Evolutionary conservation across 2,797 vertebrate species (phyloP), one percentile per base, ranked within the genome.

Genomic region (Anolis apletophallus): DNA sequence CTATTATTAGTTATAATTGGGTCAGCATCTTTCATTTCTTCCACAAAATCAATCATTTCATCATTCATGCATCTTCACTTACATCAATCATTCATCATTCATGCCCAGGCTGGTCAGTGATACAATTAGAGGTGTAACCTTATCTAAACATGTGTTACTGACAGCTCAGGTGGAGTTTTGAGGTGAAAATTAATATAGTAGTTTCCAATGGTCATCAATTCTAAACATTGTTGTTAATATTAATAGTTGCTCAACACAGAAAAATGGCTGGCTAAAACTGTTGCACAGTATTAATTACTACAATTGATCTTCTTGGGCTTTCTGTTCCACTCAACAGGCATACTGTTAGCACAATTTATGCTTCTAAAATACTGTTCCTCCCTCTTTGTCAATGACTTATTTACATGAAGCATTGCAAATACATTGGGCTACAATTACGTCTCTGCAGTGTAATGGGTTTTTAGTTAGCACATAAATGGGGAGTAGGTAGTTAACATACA

Each of bases 231-330:
- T 1, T 57, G 80, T 68, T 91, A 90, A 80, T 85, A 59, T 59
- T 59, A 59, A 61, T 23, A 61, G 3, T 55, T 82, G 12, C 29
- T 86, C 12, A 75, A 5, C 77, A 80, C 80, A 67, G 46, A 72
- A 71, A 29, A 71, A 34, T 77, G 64, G 32, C 40, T 76, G 55
- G 32, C 21, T 69, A 80, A 81, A 90, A 86, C 5, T 76, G 13
- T 72, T 54, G 86, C 77, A 72, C 19, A 73, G 29, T 72, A 85
- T 88, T 91, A 86, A 88, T 81, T 71, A 81, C 26, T 76, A 83
- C 52, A 85, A 76, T 76, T 85, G 72, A 88, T 90, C 61, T 88
- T 83, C 80, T 76, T 69, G 21, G 6, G 8, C 17, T 86, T 50
- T 87, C 11, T 1, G 3, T 86, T 89, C 26, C 34, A 59, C 81